phyloP scores from a whole-genome alignment of 2,888 invertebrate genomes.

The Yponomeuta malinellus region DNA sequence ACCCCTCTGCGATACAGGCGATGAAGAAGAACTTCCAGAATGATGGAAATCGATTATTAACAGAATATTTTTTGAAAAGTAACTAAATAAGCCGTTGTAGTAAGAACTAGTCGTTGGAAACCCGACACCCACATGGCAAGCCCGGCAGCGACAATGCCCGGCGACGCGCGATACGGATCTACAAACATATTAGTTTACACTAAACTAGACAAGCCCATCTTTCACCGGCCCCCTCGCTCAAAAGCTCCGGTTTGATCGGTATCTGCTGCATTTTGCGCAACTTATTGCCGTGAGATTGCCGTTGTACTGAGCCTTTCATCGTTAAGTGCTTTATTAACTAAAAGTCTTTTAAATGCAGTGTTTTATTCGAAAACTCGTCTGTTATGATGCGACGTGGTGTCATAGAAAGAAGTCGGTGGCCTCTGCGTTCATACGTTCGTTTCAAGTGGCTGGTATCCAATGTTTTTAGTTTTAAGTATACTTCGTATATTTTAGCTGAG shows the following conservation, averaged over 20 bases:
- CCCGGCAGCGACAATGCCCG: constrained; percentile 37
- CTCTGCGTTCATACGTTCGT: too few species aligned
- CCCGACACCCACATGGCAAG: constrained; percentile 31
- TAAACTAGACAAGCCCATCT: constrained; percentile 40
- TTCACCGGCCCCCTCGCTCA: neutral
- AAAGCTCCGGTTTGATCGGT: constrained; percentile 15
- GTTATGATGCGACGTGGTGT: too few species aligned
- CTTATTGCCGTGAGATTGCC: constrained; percentile 14
- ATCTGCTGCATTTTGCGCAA: constrained; percentile 19
- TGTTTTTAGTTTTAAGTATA: neutral
- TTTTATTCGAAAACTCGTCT: too few species aligned
- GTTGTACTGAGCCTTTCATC: neutral
- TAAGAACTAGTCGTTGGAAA: constrained; percentile 29
- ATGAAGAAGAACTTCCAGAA: too few species aligned
- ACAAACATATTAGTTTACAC: constrained; percentile 69
- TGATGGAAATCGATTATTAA: too few species aligned
- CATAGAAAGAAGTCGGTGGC: too few species aligned
- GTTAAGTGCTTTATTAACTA: constrained; percentile 11
- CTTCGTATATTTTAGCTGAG: neutral
- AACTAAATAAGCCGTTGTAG: too few species aligned
- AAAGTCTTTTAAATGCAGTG: neutral
- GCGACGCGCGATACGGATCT: constrained; percentile 45
- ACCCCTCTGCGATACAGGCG: too few species aligned
- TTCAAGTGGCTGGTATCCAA: too few species aligned
- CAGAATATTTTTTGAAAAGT: too few species aligned